phyloP scores from a whole-genome alignment of 1,140 invertebrate species.

The Lepeophtheirus salmonis region DNA sequence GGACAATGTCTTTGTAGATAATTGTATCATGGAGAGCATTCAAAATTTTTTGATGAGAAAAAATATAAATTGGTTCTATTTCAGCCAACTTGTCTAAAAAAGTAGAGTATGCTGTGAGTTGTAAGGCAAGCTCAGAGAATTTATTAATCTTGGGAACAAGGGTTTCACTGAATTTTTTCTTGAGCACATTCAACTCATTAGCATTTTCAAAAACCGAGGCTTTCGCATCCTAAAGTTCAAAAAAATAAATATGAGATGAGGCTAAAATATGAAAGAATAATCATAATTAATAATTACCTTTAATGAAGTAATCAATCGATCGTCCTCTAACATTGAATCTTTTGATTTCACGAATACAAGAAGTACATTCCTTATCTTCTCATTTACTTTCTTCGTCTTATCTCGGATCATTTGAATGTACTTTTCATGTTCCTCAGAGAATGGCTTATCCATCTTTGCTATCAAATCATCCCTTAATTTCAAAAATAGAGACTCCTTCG shows the following conservation, averaged over 20 bases:
- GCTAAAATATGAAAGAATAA: background rate
- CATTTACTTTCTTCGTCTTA: background rate
- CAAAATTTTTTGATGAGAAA: background rate
- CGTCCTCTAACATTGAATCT: conserved; percentile 13
- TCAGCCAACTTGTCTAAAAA: background rate
- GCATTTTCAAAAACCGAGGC: background rate
- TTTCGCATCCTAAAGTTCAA: background rate
- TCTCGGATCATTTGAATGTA: too few species aligned
- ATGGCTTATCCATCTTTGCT: background rate
- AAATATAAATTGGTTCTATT: background rate
- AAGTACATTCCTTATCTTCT: conserved; percentile 6
- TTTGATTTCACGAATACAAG: conserved; percentile 10
- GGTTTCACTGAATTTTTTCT: background rate
- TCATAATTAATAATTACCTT: background rate
- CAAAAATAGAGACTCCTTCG: background rate
- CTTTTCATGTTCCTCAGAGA: background rate
- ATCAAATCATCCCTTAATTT: conserved; percentile 5
- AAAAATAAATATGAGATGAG: background rate
- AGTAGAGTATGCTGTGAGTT: background rate
- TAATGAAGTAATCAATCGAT: background rate
- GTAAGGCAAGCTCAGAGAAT: background rate
- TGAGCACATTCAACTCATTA: background rate
- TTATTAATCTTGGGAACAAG: background rate
- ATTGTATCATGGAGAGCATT: background rate
- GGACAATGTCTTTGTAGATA: background rate